phyloP scores from a whole-genome alignment of 2,797 vertebrate genomes.

The Pogonophryne albipinna region DNA sequence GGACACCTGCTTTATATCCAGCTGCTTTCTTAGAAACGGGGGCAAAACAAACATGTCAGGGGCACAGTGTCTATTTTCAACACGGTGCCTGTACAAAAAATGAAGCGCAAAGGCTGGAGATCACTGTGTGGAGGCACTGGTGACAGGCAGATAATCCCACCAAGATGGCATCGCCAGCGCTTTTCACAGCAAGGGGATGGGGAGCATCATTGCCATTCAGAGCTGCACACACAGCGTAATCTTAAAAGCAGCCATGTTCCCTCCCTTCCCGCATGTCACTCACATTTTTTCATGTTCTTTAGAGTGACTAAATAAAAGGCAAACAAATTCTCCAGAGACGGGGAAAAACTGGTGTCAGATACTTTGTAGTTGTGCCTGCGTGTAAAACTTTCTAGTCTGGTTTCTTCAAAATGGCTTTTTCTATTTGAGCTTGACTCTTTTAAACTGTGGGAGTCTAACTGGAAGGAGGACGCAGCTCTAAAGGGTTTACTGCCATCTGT shows the following conservation, averaged over 20 bases:
- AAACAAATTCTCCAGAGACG: conserved; percentile 72
- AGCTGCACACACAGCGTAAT: conserved; percentile 38
- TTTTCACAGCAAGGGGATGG: conserved; percentile 37
- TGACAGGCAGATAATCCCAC: conserved; percentile 61
- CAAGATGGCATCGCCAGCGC: conserved; percentile 42
- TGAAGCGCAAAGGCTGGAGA: conserved; percentile 46
- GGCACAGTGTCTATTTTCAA: conserved; percentile 27
- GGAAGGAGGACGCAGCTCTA: conserved; percentile 45
- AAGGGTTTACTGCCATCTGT: conserved; percentile 83
- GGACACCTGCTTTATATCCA: conserved; percentile 29
- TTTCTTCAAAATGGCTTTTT: conserved; percentile 73
- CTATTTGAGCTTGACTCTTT: conserved; percentile 51
- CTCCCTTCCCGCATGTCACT: conserved; percentile 49
- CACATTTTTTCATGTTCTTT: conserved; percentile 76
- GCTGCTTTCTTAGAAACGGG: conserved; percentile 43
- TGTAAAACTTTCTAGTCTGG: conserved; percentile 73
- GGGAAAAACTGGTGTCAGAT: conserved; percentile 57
- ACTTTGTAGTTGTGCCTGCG: conserved; percentile 65
- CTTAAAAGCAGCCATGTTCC: conserved; percentile 50
- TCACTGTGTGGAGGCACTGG: conserved; percentile 29
- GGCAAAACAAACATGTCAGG: conserved; percentile 62
- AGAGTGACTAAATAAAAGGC: conserved; percentile 75
- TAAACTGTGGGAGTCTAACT: conserved; percentile 45
- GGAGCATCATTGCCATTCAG: conserved; percentile 56
- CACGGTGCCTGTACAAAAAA: conserved; percentile 31